Percentiles rank a stretch among this genome's conserved stretches.
phyloP scores from a whole-genome alignment of 2,797 vertebrate genomes.

The Mus spretus region DNA sequence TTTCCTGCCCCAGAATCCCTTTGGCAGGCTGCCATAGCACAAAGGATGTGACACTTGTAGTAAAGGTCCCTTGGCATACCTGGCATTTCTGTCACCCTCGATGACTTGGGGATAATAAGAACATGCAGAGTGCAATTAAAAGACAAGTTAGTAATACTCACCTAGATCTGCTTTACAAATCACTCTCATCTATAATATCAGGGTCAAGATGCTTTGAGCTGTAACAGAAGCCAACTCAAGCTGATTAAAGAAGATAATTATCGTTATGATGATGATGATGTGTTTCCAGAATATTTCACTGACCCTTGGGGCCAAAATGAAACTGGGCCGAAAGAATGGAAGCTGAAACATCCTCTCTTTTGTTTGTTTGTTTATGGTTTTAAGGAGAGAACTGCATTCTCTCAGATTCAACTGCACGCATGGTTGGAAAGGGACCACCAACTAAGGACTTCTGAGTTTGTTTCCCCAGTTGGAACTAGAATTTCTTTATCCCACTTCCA shows the following conservation, averaged over 20 bases:
- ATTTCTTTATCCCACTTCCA: not conserved
- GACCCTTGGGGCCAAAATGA: not conserved
- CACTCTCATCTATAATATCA: not conserved
- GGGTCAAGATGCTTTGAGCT: not conserved
- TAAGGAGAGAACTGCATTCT: not conserved
- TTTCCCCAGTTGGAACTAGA: conserved; percentile 9
- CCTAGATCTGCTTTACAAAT: conserved; percentile 17
- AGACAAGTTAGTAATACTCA: not conserved
- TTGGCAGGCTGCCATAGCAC: not conserved
- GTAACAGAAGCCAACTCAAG: conserved; percentile 26
- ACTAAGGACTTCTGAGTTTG: conserved; percentile 5
- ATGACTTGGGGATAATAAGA: not conserved
- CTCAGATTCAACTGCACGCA: not conserved
- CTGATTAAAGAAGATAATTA: conserved; percentile 55
- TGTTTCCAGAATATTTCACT: not conserved
- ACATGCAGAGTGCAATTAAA: not conserved
- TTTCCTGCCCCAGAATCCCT: not conserved
- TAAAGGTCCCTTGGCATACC: not conserved
- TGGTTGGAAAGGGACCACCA: not conserved
- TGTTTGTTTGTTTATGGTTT: not conserved
- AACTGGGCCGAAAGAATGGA: conserved; percentile 7
- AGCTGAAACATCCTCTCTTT: not conserved
- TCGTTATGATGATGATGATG: not conserved
- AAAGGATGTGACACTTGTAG: not conserved
- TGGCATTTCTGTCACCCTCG: not conserved